Conservation (phyloP, 2,888 invertebrate species). For the Erebia ligea region DNA sequence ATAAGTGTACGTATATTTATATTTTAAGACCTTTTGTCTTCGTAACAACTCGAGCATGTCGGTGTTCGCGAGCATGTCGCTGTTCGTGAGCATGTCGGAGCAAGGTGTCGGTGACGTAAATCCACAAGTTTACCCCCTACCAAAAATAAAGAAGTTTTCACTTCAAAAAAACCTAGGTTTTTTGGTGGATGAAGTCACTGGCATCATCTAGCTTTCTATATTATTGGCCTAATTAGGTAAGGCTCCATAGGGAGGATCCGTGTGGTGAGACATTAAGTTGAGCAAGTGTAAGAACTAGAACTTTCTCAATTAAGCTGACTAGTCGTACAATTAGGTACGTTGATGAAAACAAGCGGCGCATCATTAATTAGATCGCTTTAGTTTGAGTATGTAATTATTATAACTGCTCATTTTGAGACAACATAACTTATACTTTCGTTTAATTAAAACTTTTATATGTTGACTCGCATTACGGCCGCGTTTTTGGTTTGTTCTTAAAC, state of each 20-base stretch:
- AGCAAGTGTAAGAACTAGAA: slow-evolving; percentile 15
- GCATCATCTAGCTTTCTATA: neutral
- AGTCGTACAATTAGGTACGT: slow-evolving; percentile 31
- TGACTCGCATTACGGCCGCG: slow-evolving; percentile 28
- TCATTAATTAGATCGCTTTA: slow-evolving; percentile 41
- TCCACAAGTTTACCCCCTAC: too few relatives aligned
- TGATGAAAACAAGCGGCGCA: slow-evolving; percentile 32
- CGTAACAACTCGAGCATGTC: too few relatives aligned
- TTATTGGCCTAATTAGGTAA: neutral
- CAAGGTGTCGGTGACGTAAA: too few relatives aligned
- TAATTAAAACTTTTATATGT: slow-evolving; percentile 44
- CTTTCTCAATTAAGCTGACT: slow-evolving; percentile 21
- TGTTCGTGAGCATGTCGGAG: too few relatives aligned
- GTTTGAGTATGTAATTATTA: slow-evolving; percentile 39
- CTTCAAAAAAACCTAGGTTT: too few relatives aligned
- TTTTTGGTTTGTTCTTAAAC: slow-evolving; percentile 30
- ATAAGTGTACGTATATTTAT: too few relatives aligned
- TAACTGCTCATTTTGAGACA: slow-evolving; percentile 35
- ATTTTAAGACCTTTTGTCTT: too few relatives aligned
- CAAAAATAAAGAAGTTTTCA: too few relatives aligned
- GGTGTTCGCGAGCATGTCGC: too few relatives aligned
- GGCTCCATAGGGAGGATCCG: neutral
- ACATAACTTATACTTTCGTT: slow-evolving; percentile 43
- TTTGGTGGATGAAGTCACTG: too few relatives aligned
- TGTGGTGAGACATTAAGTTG: neutral